phyloP scores from a whole-genome alignment of 2,797 vertebrate species.

The Hypotaenidia okinawae region DNA sequence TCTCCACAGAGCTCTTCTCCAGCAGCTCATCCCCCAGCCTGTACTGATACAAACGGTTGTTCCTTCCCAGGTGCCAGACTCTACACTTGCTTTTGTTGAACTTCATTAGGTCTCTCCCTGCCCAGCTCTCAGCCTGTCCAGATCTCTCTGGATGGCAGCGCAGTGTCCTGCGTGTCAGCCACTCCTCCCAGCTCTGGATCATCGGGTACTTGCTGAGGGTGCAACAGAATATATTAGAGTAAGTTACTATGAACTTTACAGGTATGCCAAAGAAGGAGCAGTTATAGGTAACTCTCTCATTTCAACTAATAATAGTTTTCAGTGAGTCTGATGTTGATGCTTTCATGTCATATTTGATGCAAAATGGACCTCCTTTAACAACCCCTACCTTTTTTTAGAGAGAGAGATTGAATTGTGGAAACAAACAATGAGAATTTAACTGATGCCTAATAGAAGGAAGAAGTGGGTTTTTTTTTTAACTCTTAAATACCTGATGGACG shows the following conservation, averaged over 20 bases:
- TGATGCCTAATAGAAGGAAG: background rate
- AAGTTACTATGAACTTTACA: background rate
- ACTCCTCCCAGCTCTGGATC: no score
- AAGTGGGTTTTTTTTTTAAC: background rate
- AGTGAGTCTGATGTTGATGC: background rate
- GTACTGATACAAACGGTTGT: no score
- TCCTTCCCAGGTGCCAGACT: no score
- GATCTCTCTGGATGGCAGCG: no score
- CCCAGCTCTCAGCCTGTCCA: no score
- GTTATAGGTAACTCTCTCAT: background rate
- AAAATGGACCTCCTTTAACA: background rate
- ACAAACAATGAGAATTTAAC: background rate
- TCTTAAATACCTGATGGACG: background rate
- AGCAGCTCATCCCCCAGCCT: no score
- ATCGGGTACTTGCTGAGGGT: no score
- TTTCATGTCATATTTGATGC: background rate
- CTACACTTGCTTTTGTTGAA: no score
- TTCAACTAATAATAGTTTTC: background rate
- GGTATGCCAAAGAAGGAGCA: background rate
- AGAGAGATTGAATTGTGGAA: background rate
- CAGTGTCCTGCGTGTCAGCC: no score
- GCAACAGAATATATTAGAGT: background rate
- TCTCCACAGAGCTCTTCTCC: no score
- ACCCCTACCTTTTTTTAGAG: background rate
- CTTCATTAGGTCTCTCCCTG: no score